Conservation (phyloP, 2,113 vertebrate species). For the Odobenus rosmarus region DNA sequence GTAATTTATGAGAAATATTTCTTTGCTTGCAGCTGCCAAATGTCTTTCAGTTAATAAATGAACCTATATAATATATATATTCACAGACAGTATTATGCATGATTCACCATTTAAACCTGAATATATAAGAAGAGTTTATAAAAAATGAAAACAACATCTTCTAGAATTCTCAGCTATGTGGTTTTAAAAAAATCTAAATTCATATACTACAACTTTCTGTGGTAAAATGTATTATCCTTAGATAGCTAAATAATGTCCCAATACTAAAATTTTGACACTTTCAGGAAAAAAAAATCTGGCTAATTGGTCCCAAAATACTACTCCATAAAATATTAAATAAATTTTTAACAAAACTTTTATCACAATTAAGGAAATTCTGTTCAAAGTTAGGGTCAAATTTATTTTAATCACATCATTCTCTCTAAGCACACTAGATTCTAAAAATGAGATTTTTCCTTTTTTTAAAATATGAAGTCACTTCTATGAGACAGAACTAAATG, state of each 20-base stretch:
- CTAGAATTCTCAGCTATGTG: not conserved
- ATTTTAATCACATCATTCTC: slow-evolving; percentile 14
- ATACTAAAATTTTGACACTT: not conserved
- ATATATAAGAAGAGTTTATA: not conserved
- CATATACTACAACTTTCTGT: not conserved
- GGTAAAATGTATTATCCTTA: not conserved
- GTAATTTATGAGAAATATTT: not conserved
- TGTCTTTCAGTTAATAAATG: not conserved
- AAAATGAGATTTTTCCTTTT: not conserved
- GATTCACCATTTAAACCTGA: slow-evolving; percentile 17
- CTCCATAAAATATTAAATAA: not conserved
- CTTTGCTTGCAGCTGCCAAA: not conserved
- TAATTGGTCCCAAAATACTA: not conserved
- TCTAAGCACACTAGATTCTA: not conserved
- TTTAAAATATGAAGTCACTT: not conserved
- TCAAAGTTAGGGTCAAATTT: not conserved
- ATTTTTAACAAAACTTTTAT: not conserved
- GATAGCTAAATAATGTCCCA: slow-evolving; percentile 33
- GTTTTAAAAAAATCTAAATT: not conserved
- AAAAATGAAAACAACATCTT: slow-evolving; percentile 56
- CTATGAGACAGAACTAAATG: not conserved
- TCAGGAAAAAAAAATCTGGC: not conserved
- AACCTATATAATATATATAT: not conserved
- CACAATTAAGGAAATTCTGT: not conserved
- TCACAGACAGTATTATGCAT: not conserved